Base-by-base conservation (phyloP, 2,888 invertebrate species). In the Gasteruption jaculator region DNA sequence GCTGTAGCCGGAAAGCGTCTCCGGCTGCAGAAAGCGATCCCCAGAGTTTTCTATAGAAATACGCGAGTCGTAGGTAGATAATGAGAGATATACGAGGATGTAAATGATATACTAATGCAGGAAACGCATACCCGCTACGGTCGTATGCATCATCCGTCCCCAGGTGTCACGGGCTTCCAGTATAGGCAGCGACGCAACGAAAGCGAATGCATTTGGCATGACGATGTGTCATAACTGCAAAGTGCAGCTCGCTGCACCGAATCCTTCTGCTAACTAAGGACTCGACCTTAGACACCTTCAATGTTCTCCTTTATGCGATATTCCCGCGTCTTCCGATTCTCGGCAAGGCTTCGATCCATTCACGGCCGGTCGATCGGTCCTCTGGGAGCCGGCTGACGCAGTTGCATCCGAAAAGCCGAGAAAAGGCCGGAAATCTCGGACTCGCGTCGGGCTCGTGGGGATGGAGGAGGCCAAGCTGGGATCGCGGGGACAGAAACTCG, bases 31-130 rank as follows among this genome's bases (percentile, higher is more conserved):
- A n/a, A n/a, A n/a, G n/a, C n/a, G n/a, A n/a, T n/a, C n/a, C n/a
- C n/a, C n/a, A n/a, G n/a, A n/a, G n/a, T n/a, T n/a, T n/a, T n/a
- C n/a, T n/a, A n/a, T n/a, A n/a, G n/a, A n/a, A n/a, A n/a, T n/a
- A n/a, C n/a, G n/a, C n/a, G n/a, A n/a, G n/a, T n/a, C 52, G 60
- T 63, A 59, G 62, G 59, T 45, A 55, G 57, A 59, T 62, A 64
- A 65, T 59, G 58, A 64, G 58, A 52, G 48, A 57, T 35, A 45
- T 45, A 44, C 50, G 47, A 51, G 58, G 60, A 59, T 59, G 60
- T 59, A 61, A 64, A 64, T 58, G 62, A 63, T 59, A 61, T 55
- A 58, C 56, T 46, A 56, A 62, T 58, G 57, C 57, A 66, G 66
- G 67, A 68, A 68, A 60, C 57, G 50, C n/a, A n/a, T n/a, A n/a